phyloP scores from a whole-genome alignment of 2,113 vertebrate species.

The Chloroceryle aenea region DNA sequence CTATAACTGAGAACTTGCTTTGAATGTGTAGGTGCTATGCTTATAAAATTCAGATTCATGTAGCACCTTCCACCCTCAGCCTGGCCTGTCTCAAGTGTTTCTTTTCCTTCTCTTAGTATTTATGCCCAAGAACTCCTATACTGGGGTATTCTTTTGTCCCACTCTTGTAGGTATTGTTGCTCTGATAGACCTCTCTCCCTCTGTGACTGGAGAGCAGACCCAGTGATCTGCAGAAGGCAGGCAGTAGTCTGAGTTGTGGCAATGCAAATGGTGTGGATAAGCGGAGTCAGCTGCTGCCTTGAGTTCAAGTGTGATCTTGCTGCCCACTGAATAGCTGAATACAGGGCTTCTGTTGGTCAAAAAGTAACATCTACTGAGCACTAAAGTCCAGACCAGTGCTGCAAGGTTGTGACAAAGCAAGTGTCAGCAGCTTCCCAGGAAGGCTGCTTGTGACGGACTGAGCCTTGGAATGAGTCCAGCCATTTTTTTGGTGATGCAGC shows the following conservation, averaged over 20 bases:
- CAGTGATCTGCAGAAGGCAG: neutral
- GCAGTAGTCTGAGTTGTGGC: neutral
- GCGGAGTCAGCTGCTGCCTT: neutral
- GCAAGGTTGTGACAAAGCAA: slow-evolving; percentile 10
- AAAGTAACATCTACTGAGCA: neutral
- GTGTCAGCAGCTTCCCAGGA: neutral
- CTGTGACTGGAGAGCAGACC: neutral
- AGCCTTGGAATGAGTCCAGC: neutral
- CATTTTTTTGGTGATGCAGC: neutral
- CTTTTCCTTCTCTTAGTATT: neutral
- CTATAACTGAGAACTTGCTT: neutral
- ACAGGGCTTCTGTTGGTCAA: neutral
- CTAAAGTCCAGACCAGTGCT: neutral
- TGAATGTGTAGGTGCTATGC: neutral
- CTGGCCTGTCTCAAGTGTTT: neutral
- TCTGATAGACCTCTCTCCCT: neutral
- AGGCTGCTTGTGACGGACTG: neutral
- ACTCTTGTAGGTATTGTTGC: neutral
- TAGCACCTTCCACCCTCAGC: neutral
- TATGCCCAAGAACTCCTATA: neutral
- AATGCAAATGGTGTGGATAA: neutral
- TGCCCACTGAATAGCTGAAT: neutral
- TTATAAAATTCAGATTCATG: neutral
- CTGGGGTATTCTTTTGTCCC: neutral
- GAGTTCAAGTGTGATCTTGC: neutral